A percentile compares a stretch with the other conserved stretches of the same genome.
Conservation (phyloP, 1,140 invertebrate species). For the Drosophila bipectinata region DNA sequence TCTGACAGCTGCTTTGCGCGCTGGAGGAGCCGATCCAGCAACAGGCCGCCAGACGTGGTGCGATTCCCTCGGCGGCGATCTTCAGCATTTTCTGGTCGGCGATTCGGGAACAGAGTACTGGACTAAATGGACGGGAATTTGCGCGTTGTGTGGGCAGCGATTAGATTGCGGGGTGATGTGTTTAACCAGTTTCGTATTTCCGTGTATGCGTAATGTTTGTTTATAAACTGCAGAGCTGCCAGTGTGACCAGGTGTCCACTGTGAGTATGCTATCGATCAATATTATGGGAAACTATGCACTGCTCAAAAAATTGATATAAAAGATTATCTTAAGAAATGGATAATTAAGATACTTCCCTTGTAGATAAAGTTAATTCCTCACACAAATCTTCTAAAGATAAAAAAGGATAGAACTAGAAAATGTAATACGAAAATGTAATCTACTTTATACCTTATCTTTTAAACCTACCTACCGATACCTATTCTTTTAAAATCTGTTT, state of each 20-base stretch:
- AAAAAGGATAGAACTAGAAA: no score
- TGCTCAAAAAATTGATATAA: no score
- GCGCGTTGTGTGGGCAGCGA: slow-evolving; percentile 6
- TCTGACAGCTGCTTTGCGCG: slow-evolving; percentile 62
- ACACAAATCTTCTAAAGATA: no score
- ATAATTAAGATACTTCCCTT: no score
- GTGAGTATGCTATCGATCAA: not conserved
- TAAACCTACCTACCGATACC: no score
- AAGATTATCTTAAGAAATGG: no score
- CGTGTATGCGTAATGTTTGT: slow-evolving; percentile 34
- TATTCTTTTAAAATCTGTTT: no score
- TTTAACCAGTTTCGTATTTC: slow-evolving; percentile 17
- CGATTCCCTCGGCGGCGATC: slow-evolving; percentile 69
- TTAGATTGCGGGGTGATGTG: slow-evolving; percentile 15
- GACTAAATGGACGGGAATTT: not conserved
- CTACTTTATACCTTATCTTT: no score
- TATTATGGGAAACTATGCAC: no score
- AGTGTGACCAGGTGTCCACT: not conserved
- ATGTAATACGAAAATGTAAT: no score
- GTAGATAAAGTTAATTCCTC: no score
- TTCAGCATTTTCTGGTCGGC: slow-evolving; percentile 59
- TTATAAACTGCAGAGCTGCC: slow-evolving; percentile 25
- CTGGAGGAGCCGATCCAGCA: slow-evolving; percentile 56
- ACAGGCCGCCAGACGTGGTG: slow-evolving; percentile 61
- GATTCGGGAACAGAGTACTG: not conserved